Conservation (phyloP, 2,797 vertebrate genomes). For the Clarias laeviceps region DNA sequence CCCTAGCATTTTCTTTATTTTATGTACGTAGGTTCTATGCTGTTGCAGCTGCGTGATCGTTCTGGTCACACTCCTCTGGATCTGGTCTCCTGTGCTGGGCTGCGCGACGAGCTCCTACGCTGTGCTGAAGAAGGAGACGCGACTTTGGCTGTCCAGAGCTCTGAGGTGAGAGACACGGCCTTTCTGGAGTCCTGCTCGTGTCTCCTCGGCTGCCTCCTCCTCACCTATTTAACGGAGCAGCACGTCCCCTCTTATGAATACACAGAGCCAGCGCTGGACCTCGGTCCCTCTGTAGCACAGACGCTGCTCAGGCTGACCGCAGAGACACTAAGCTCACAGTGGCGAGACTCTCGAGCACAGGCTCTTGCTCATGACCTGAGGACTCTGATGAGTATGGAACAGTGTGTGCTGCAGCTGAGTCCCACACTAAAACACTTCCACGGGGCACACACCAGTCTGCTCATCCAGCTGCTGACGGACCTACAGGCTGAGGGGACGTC, state of each 20-base stretch:
- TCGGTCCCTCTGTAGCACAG: conserved; percentile 57
- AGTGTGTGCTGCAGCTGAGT: conserved; percentile 72
- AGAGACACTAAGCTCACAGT: conserved; percentile 64
- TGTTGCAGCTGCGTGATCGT: conserved; percentile 79
- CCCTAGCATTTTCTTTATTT: conserved; percentile 37
- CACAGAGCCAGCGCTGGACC: conserved; percentile 26
- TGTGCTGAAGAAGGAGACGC: conserved; percentile 71
- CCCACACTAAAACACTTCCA: conserved; percentile 65
- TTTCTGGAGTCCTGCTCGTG: conserved; percentile 72
- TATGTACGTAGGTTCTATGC: conserved; percentile 79
- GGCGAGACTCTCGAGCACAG: conserved; percentile 75
- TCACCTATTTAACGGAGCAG: conserved; percentile 68
- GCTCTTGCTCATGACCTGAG: conserved; percentile 78
- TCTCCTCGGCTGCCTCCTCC: conserved; percentile 72
- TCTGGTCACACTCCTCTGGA: conserved; percentile 79
- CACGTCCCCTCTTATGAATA: conserved; percentile 54
- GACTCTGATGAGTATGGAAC: conserved; percentile 78
- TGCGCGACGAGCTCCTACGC: conserved; percentile 79
- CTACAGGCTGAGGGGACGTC: conserved; percentile 62
- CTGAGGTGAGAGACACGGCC: conserved; percentile 61
- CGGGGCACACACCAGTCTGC: conserved; percentile 75
- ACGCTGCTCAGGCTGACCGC: conserved; percentile 59
- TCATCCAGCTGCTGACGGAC: conserved; percentile 78
- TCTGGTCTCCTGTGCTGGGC: conserved; percentile 67
- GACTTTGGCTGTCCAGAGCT: conserved; percentile 2